Base-by-base conservation (phyloP, 2,888 invertebrate genomes). In the Drosophila histrio region DNA sequence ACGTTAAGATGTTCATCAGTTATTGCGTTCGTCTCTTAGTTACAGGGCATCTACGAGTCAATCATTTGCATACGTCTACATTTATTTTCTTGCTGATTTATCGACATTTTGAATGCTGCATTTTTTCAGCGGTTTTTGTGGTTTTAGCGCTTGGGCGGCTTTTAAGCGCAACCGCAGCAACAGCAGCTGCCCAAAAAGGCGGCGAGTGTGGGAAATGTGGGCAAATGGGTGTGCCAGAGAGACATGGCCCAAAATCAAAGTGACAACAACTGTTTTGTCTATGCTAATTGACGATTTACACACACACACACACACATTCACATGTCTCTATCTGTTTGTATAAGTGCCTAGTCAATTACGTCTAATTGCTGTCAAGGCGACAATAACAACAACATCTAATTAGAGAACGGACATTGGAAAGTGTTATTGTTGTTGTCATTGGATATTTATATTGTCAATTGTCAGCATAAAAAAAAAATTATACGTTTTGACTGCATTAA, bases 341-440 rank as follows among this genome's bases (percentile, higher is more conserved):
- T 53, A 38, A 57, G 72, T 61, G 54, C 56, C 36, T 62, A 46
- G 70, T 59, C 80, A 80, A 83, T 83, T 78, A 68, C 54, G 68
- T 54, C 68, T 72, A 77, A 77, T 73, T 73, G 84, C 73, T 77
- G 73, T 61, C 77, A 80, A 84, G 78, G 77, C 81, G 58, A 50
- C 83, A 71, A 59, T 52, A 71, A 44, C 21, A 47, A 36, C 26
- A 17, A 36, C 36, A 32, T 44, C 22, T 28, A 34, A 28, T 30
- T 15, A 36, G 41, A 54, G 43, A 65, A 65, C 59, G 32, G 38
- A 36, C 43, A 39, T 59, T 54, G 57, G 57, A 59, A 68, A 68
- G 65, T 15, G 21, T 43, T 15, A 22, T 44, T 22, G 13, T 21
- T 26, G 30, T 15, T 22, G 41, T 22, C 26, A 38, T 38, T 24